Evolutionary conservation across 2,888 invertebrate genomes (phyloP).

Genomic region (Brachylomia viminalis): DNA sequence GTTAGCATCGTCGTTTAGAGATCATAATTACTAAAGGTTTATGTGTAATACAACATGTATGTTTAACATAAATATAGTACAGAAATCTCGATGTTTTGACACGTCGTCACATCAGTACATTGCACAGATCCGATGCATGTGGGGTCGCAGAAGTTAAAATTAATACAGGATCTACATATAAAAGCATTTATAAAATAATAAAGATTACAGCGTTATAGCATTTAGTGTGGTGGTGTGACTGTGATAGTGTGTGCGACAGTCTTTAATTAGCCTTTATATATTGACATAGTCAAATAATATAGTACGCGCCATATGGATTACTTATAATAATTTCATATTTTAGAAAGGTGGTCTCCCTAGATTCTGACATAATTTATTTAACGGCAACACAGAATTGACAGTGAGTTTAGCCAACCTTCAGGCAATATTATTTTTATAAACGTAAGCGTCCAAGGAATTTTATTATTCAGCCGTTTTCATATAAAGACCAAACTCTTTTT

Average conservation of each 20-base stretch:
- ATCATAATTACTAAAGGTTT: background rate
- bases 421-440: background rate
- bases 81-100: background rate
- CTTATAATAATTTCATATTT: background rate
- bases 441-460: conserved; percentile 6
- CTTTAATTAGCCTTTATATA: background rate
- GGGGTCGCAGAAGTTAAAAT: background rate
- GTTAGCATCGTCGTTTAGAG: background rate
- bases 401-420: conserved; percentile 44
- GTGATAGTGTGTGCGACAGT: background rate
- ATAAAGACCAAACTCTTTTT: background rate
- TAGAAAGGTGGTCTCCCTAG: background rate
- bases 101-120: background rate
- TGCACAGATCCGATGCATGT: background rate
- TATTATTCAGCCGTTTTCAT: conserved; percentile 8
- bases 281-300: background rate
- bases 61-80: background rate
- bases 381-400: conserved; percentile 55
- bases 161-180: background rate
- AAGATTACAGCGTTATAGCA: background rate
- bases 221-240: background rate
- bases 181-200: background rate
- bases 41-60: background rate
- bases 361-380: conserved; percentile 1
- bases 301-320: background rate